Base-by-base conservation (phyloP, 2,797 vertebrate genomes). In the Anomalospiza imberbis region DNA sequence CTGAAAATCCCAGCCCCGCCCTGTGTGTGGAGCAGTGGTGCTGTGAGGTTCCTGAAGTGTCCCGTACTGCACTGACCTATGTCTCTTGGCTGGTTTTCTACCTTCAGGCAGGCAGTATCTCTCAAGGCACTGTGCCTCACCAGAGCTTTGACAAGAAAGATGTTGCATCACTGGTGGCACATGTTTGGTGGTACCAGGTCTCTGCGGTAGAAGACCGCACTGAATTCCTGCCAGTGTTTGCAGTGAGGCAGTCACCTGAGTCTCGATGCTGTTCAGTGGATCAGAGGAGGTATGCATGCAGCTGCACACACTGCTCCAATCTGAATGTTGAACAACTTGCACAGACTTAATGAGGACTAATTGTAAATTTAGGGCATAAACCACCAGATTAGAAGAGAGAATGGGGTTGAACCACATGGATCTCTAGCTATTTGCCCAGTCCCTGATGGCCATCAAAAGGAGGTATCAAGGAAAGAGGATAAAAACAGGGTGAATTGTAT, bases 51-150 rank as follows among this genome's bases (percentile, higher is more conserved):
- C 12, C 62, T 38, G 9, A 66, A 34, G 25, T 29, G 40, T 57
- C 36, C 67, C 0, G 0, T 40, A 34, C 12, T 66, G 25, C 42
- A 10, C 8, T 40, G 62, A 62, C n/a, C 66, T 51, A 4, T 0
- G 3, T 60, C 25, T 53, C 51, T 55, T 60, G 38, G 12, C 55
- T 85, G 55, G 9, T 82, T 76, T 66, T 53, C 89, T 47, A 26
- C 71, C 74, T 89, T 38, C 25, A 38, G 78, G 60, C 44, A 21
- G 57, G 31, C 47, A 66, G 40, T 28, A 48, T 22, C 36, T 76
- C 53, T 83, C 40, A 21, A 45, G 51, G 29, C n/a, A 60, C 7
- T 0, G 0, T 47, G 38, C 38, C 48, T 67, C 61, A 53, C 13
- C 29, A 21, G 45, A 45, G 40, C n/a, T 60, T 66, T 79, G 66